Evolutionary conservation across 2,888 invertebrate species (phyloP).

Genomic region (Acleris holmiana): DNA sequence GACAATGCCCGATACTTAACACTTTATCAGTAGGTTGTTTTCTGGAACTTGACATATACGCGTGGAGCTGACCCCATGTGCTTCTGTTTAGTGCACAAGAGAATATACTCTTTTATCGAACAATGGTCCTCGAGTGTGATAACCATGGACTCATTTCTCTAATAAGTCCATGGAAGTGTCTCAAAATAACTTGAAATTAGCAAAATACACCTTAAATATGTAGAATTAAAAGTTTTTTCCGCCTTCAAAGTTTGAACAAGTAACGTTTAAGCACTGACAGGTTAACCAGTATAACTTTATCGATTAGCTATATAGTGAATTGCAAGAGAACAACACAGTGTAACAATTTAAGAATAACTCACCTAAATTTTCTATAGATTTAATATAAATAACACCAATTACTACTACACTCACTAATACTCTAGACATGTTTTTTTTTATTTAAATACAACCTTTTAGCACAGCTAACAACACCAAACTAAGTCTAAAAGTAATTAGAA

Average conservation of each 20-base stretch:
- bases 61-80: too few relatives aligned
- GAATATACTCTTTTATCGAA: too few relatives aligned
- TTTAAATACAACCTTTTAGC: conserved; percentile 4
- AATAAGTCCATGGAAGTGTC: too few relatives aligned
- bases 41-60: too few relatives aligned
- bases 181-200: too few relatives aligned
- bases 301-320: background rate
- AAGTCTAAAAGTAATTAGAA: conserved; percentile 3
- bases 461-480: conserved; percentile 16
- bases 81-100: too few relatives aligned
- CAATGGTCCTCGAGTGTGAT: too few relatives aligned
- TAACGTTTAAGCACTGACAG: background rate
- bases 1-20: too few relatives aligned
- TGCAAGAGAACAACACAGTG: background rate
- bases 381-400: conserved; percentile 18
- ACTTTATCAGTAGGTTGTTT: background rate
- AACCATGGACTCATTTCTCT: too few relatives aligned
- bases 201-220: too few relatives aligned
- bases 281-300: background rate
- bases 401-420: conserved; percentile 11
- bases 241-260: background rate
- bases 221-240: too few relatives aligned
- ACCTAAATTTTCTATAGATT: conserved; percentile 2
- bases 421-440: conserved; percentile 14
- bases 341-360: background rate